Percentiles rank a stretch among this genome's conserved stretches.
phyloP scores from a whole-genome alignment of 2,113 vertebrate genomes.

The Excalfactoria chinensis region DNA sequence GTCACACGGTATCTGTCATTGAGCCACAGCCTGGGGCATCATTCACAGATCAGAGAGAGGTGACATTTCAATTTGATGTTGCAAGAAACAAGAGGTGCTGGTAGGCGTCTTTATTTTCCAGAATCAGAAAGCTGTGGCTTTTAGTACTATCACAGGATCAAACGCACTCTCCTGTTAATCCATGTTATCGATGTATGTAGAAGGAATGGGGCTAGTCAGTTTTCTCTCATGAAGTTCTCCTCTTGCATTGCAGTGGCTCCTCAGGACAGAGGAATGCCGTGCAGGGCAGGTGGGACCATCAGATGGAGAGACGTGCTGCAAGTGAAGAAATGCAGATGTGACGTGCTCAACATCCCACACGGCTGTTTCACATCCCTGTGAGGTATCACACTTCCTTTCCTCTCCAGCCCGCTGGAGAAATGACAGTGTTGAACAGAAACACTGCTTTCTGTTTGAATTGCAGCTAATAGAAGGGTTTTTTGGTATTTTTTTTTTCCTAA shows the following conservation, averaged over 20 bases:
- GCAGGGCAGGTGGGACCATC: not conserved
- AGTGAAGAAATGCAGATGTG: not conserved
- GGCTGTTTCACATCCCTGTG: conserved; percentile 10
- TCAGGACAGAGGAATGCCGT: not conserved
- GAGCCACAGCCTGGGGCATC: not conserved
- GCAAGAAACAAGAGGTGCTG: not conserved
- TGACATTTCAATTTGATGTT: not conserved
- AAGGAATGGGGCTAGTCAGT: not conserved
- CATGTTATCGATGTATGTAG: rapidly evolving
- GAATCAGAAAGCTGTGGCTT: not conserved
- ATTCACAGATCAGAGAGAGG: not conserved
- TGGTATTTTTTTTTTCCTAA: not conserved
- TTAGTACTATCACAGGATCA: not conserved
- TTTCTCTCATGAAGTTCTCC: not conserved
- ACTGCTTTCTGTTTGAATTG: not conserved
- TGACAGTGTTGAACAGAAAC: not conserved
- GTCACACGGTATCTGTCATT: not conserved
- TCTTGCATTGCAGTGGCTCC: not conserved
- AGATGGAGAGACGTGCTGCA: not conserved
- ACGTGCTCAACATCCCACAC: not conserved
- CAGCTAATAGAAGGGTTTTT: not conserved
- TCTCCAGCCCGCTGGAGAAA: not conserved
- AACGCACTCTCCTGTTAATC: not conserved
- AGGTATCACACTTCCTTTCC: conserved; percentile 17
- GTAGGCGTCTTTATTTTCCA: not conserved